Evolutionary conservation across 2,113 vertebrate genomes (phyloP), one percentile per base, ranked within the genome.

Genomic region (Protomyctophum bolini): DNA sequence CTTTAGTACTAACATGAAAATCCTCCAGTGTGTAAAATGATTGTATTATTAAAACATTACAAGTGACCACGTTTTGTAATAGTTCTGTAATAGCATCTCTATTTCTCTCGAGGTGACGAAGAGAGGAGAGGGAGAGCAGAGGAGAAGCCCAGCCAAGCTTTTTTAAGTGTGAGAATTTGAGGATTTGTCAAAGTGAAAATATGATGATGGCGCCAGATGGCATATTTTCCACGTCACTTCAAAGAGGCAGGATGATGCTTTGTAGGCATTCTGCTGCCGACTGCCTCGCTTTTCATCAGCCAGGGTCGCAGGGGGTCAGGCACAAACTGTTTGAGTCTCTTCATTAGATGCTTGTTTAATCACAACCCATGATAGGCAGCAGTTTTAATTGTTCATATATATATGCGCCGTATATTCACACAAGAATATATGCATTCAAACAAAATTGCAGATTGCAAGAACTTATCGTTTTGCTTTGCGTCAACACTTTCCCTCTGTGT

Each of bases 231-330:
- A 66, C 57, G 66, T 72, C 80, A 76, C 87, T 89, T 90, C 88
- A 91, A 91, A 91, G 85, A 66, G 65, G 52, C 76, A 48, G 78
- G 77, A 80, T 51, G 65, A 3, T 1, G 73, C 88, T 91, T 89
- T 89, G 88, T 87, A 89, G 82, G 73, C 86, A 76, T 85, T 80
- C 86, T 87, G 82, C 83, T 87, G 82, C 83, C 71, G 76, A 79
- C 67, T 73, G 84, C 79, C 54, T 77, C 59, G 73, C 81, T 76
- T 87, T 89, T 89, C 84, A 85, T 88, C 83, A 86, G 76, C 10
- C 33, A 41, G 7, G 88, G 87, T 85, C 80, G 33, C 63, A 33
- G 61, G 29, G 65, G 83, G 81, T 86, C 80, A 57, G 76, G 65
- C 5, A 56, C 14, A 66, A 81, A 77, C 84, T 8, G 83, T 87